phyloP scores from a whole-genome alignment of 37 sponge, comb jelly and placozoan genomes.

The Cliona cf. orientalis region DNA sequence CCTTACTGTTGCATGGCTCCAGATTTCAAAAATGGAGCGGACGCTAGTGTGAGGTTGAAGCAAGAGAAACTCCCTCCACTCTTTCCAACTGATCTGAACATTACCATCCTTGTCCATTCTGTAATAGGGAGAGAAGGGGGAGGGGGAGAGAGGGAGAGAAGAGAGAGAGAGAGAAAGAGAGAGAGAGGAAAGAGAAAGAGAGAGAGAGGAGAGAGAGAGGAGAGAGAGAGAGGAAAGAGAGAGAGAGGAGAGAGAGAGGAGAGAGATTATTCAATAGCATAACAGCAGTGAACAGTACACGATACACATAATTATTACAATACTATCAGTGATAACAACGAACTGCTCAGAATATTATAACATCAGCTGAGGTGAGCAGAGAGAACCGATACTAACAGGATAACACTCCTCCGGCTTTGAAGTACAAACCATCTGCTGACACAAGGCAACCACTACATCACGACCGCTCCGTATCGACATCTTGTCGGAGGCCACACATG shows the following conservation, averaged over 20 bases:
- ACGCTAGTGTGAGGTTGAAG: conserved; percentile 84
- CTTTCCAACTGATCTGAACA: conserved; percentile 86
- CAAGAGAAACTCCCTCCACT: conserved; percentile 91
- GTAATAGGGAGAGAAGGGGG: no score
- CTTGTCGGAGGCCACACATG: no score
- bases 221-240: no score
- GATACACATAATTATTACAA: no score
- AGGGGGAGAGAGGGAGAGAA: background rate
- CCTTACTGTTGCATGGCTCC: conserved; percentile 82
- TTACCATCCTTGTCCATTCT: conserved; percentile 94
- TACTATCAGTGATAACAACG: no score
- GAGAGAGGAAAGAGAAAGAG: background rate
- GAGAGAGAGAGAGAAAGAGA: background rate
- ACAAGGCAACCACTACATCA: no score
- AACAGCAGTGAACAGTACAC: no score
- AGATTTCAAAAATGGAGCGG: conserved; percentile 62
- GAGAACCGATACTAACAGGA: background rate
- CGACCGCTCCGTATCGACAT: no score
- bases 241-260: no score
- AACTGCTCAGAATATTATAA: no score
- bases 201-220: background rate
- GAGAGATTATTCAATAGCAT: no score
- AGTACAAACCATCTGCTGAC: no score
- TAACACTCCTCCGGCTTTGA: background rate
- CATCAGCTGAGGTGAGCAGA: background rate